These are phyloP conservation scores for Aspidiotus rigidus DNA, from an alignment of 2,888 invertebrate species.

Conservation along the genomic window DNA sequence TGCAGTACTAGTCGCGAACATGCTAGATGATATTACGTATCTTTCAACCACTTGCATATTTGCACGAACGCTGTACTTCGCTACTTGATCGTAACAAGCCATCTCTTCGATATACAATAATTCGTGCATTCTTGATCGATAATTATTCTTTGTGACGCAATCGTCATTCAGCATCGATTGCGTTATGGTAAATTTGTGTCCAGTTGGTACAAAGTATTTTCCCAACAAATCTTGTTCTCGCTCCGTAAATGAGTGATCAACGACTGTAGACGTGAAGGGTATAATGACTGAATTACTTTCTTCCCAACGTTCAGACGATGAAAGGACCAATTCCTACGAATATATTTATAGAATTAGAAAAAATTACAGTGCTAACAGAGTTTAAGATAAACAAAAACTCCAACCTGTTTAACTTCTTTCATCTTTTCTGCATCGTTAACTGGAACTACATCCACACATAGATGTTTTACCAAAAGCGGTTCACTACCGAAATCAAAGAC, in stretches of 20 bases:
- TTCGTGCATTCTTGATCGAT: conserved; percentile 63
- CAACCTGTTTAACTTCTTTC: conserved; percentile 49
- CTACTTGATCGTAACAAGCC: conserved; percentile 43
- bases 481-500: conserved; percentile 64
- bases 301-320: conserved; percentile 56
- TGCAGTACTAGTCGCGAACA: conserved; percentile 59
- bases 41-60: conserved; percentile 54
- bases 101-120: conserved; percentile 63
- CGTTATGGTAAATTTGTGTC: conserved; percentile 57
- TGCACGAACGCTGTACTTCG: conserved; percentile 59
- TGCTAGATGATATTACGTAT: conserved; percentile 59
- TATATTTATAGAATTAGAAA: not conserved
- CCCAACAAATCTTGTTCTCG: conserved; percentile 50
- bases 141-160: conserved; percentile 57
- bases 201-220: conserved; percentile 57
- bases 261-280: conserved; percentile 48
- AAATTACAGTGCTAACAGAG: not conserved
- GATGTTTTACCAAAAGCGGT: conserved; percentile 55
- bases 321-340: conserved; percentile 46
- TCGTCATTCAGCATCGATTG: conserved; percentile 58
- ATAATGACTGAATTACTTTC: conserved; percentile 49
- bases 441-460: conserved; percentile 68
- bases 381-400: not conserved
- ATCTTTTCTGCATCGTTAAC: conserved; percentile 56
- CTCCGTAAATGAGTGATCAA: conserved; percentile 44